phyloP scores from a whole-genome alignment of 2,113 vertebrate genomes.

The Spilogale gracilis region DNA sequence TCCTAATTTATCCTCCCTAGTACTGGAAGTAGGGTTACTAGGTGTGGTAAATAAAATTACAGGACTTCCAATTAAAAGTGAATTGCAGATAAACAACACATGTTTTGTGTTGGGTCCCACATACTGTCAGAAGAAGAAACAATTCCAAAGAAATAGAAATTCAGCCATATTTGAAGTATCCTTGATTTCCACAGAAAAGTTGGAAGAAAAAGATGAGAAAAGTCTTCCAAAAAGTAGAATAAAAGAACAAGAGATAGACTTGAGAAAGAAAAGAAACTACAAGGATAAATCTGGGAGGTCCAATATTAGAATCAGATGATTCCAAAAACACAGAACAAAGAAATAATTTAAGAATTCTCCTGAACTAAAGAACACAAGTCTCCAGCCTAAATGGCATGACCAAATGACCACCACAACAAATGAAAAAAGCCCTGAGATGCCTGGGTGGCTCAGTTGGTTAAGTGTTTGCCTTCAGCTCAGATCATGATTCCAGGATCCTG shows the following conservation, averaged over 20 bases:
- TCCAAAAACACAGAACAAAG: neutral
- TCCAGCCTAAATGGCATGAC: neutral
- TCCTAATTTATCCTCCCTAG: neutral
- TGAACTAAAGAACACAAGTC: neutral
- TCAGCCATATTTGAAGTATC: slow-evolving; percentile 21
- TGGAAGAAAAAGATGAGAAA: slow-evolving; percentile 43
- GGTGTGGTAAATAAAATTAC: neutral
- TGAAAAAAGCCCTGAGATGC: neutral
- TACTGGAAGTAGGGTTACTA: neutral
- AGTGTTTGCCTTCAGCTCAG: too few relatives aligned
- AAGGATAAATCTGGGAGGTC: neutral
- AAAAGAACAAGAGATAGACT: slow-evolving; percentile 16
- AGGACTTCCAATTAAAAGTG: neutral
- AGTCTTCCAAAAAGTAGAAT: neutral
- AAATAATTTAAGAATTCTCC: neutral
- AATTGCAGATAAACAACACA: neutral
- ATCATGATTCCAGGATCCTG: too few relatives aligned
- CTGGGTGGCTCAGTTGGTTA: too few relatives aligned
- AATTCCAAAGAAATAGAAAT: neutral
- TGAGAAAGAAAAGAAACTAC: neutral
- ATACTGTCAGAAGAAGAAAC: neutral
- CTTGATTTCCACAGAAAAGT: neutral
- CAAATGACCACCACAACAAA: neutral
- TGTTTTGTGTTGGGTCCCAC: neutral
- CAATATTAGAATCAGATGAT: neutral